These are phyloP conservation scores for Elysia crispata DNA, from an alignment of 2,888 invertebrate genomes.

Conservation along the genomic window DNA sequence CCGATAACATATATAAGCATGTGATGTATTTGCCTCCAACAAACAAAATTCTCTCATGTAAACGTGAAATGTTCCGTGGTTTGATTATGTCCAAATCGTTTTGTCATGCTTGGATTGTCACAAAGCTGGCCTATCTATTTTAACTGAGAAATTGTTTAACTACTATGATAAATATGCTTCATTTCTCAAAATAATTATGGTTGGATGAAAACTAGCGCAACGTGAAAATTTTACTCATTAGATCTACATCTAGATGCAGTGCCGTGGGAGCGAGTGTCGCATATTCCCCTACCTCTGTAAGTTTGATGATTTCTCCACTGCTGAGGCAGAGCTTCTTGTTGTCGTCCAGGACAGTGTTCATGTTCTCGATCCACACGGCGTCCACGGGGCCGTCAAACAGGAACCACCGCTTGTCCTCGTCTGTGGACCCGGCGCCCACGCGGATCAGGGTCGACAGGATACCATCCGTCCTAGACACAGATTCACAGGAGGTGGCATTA, in stretches of 20 bases:
- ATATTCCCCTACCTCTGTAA: slow-evolving; percentile 79
- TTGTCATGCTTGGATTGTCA: no score
- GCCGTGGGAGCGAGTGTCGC: not conserved
- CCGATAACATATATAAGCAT: no score
- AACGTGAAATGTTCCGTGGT: no score
- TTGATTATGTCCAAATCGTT: no score
- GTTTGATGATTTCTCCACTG: slow-evolving; percentile 92
- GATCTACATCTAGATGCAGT: not conserved
- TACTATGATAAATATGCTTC: not conserved
- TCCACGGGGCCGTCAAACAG: slow-evolving; percentile 78
- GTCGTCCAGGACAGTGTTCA: slow-evolving; percentile 79
- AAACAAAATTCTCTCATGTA: no score
- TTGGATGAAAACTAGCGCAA: no score
- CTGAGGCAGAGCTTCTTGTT: slow-evolving; percentile 84
- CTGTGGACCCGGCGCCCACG: slow-evolving; percentile 82
- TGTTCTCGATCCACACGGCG: slow-evolving; percentile 79
- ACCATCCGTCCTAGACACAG: slow-evolving; percentile 85
- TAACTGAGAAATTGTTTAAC: not conserved
- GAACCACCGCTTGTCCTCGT: slow-evolving; percentile 78
- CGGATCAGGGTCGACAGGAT: slow-evolving; percentile 86
- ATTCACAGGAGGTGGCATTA: no score
- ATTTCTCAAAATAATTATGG: not conserved
- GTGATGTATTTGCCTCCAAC: no score
- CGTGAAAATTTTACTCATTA: no score
- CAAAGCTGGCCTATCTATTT: no score